Evolutionary conservation across 2,888 invertebrate genomes (phyloP).

Genomic region (Rotaria magnacalcarata): DNA sequence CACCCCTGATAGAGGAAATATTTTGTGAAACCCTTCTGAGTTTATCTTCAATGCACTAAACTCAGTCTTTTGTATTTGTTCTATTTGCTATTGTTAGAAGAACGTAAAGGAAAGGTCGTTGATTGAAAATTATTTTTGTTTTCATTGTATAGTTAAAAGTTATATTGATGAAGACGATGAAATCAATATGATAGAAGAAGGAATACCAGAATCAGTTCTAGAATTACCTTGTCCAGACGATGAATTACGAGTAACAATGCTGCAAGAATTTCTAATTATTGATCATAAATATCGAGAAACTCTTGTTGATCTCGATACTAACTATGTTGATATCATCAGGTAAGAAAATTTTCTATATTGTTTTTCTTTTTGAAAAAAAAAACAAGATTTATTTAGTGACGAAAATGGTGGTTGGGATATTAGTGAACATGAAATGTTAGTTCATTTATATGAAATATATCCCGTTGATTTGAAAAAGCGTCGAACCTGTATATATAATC

Average conservation of each 20-base stretch:
- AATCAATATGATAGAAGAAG: slow-evolving; percentile 35
- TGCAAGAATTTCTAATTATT: slow-evolving; percentile 38
- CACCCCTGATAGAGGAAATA: too few relatives aligned
- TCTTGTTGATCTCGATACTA: slow-evolving; percentile 20
- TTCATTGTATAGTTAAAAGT: not conserved
- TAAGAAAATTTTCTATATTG: not conserved
- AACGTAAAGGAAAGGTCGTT: too few relatives aligned
- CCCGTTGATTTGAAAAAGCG: not conserved
- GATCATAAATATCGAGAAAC: slow-evolving; percentile 36
- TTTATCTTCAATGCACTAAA: too few relatives aligned
- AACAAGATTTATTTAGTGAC: not conserved
- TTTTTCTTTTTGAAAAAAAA: not conserved
- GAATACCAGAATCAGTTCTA: not conserved
- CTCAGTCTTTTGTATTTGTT: too few relatives aligned
- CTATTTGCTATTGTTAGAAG: too few relatives aligned
- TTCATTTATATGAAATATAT: slow-evolving; percentile 27
- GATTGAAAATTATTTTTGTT: too few relatives aligned
- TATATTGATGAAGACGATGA: slow-evolving; percentile 17
- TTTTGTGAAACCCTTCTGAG: too few relatives aligned
- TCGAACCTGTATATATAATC: slow-evolving; percentile 8
- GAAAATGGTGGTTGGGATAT: not conserved
- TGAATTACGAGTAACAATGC: slow-evolving; percentile 5
- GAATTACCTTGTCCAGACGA: slow-evolving; percentile 34
- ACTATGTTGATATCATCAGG: not conserved
- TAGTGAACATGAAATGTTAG: slow-evolving; percentile 25